Evolutionary conservation across 2,113 vertebrate genomes (phyloP), one percentile per base, ranked within the genome.

Genomic region (Lethenteron camtschaticum): DNA sequence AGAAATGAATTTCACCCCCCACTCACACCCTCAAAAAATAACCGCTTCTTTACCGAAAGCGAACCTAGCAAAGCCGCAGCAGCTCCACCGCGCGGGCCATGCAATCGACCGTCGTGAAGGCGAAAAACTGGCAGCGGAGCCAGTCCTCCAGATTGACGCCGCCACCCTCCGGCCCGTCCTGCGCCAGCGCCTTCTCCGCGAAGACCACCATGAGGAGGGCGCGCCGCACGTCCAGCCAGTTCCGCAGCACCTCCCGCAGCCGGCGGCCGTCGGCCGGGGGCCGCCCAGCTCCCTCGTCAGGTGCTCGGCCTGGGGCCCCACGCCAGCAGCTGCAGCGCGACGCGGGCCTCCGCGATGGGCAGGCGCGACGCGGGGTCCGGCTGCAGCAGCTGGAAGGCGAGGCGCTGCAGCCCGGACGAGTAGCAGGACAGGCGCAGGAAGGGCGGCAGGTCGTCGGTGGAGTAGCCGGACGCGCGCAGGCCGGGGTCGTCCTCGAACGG

Each of bases 51-150:
- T 41, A 41, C 41, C 41, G 41, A 41, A 41, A 41, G 41, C 41
- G 41, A 41, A 41, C 41, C 41, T 41, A 41, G 41, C 63, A 66
- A 10, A 59, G 1, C 9, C 77, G 75, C 10, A 84, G 76, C 12
- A 59, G 56, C 66, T 74, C 72, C 9, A 73, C 77, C 68, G 75
- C 68, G 1, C 73, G 77, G 56, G 68, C 70, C 12, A 88, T 60
- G 0, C 58, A 75, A 56, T 82, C 73, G 0, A 79, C 74, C 0
- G 81, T 80, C 68, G 75, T 75, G 7, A 78, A 76, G 5, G 78
- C 71, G 68, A 89, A 75, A 70, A 85, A 87, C 2, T 81, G 81
- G 69, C 87, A 80, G 72, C 81, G 82, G 72, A 90, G 75, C 72
- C 77, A 82, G 71, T 85, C 84, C 76, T 87, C 84, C 18, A 84